These are phyloP conservation scores for Chloroclystis v-ata DNA, from an alignment of 2,888 invertebrate species.

Conservation along the genomic window DNA sequence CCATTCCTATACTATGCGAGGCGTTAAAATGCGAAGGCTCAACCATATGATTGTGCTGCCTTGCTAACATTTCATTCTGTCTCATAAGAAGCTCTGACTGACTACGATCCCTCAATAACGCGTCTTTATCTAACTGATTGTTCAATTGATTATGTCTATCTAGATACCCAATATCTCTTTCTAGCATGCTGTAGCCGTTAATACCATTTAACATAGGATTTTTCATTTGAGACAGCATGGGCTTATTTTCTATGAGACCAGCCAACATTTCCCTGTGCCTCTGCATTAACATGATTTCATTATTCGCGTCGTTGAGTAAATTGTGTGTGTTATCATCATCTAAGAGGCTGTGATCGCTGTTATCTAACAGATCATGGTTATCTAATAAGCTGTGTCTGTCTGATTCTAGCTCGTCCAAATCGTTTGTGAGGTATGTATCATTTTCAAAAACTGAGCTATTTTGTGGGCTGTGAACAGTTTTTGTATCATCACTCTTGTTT, in stretches of 20 bases:
- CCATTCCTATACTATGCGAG: conserved; percentile 63
- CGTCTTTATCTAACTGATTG: conserved; percentile 59
- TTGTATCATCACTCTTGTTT: conserved; percentile 25
- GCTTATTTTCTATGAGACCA: conserved; percentile 60
- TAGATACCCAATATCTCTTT: conserved; percentile 62
- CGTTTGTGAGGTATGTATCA: conserved; percentile 60
- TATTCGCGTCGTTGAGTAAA: conserved; percentile 57
- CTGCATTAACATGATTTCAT: conserved; percentile 61
- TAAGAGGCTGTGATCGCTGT: conserved; percentile 65
- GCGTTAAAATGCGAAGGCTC: conserved; percentile 67
- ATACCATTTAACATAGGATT: conserved; percentile 57
- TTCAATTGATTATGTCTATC: conserved; percentile 65
- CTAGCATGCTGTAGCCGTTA: conserved; percentile 64
- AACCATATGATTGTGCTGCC: conserved; percentile 58
- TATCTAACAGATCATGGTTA: conserved; percentile 67
- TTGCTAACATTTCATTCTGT: conserved; percentile 61
- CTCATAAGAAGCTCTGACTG: conserved; percentile 63
- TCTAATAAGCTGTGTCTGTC: conserved; percentile 72
- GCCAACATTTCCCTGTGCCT: conserved; percentile 67
- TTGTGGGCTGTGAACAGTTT: conserved; percentile 22
- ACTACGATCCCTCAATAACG: conserved; percentile 55
- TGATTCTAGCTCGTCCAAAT: conserved; percentile 70
- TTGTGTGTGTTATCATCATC: conserved; percentile 67
- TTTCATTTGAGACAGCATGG: conserved; percentile 57
- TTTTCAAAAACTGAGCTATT: conserved; percentile 57